Conservation (phyloP, 2,113 vertebrate genomes). For the Pantherophis guttatus region DNA sequence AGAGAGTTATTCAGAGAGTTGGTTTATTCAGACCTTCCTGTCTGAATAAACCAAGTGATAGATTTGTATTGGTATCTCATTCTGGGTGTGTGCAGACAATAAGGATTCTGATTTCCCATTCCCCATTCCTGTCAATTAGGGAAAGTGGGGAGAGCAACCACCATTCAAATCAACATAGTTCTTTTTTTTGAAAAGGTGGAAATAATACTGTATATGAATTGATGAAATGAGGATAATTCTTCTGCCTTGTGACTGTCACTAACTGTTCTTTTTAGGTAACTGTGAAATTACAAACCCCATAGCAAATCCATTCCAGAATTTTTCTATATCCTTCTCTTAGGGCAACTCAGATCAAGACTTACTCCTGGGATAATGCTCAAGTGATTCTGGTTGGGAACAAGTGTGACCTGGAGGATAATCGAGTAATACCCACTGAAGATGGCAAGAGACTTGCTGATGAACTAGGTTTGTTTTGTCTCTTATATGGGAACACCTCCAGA, state of each 20-base stretch:
- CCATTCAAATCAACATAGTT: neutral
- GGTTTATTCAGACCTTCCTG: neutral
- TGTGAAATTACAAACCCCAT: neutral
- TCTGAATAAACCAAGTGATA: neutral
- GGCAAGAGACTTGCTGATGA: constrained; percentile 77
- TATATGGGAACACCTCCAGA: neutral
- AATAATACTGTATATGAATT: neutral
- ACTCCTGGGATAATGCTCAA: constrained; percentile 85
- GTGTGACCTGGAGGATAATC: constrained; percentile 82
- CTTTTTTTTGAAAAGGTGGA: neutral
- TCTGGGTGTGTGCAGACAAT: neutral
- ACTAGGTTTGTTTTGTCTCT: constrained; percentile 63
- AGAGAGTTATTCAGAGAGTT: neutral
- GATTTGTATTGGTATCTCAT: neutral
- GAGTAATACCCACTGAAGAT: constrained; percentile 78
- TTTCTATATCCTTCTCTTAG: constrained; percentile 49
- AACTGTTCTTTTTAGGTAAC: neutral
- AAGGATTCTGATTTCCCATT: neutral
- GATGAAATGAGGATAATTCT: neutral
- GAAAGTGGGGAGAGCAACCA: neutral
- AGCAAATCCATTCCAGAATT: neutral
- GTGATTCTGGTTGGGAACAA: constrained; percentile 84
- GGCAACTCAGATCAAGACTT: constrained; percentile 86
- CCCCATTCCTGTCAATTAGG: neutral
- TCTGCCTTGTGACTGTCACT: neutral